phyloP scores from a whole-genome alignment of 2,113 vertebrate genomes.

The Pseudonaja textilis region DNA sequence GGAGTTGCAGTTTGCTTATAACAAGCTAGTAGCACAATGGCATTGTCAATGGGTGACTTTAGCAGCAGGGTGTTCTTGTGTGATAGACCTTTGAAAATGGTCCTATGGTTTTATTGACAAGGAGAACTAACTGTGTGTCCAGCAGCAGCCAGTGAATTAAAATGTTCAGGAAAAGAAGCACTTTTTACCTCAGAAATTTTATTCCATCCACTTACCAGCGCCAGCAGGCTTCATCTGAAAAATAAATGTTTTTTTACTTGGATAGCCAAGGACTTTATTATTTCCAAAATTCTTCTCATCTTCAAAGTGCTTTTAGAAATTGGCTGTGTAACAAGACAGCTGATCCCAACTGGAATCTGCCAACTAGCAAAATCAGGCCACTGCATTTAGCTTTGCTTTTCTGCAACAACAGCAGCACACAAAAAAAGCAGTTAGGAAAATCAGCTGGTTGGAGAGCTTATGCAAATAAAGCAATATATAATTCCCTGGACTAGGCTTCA shows the following conservation, averaged over 20 bases:
- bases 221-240: slow-evolving; percentile 60
- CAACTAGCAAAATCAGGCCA: slow-evolving; percentile 52
- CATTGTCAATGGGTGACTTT: background rate
- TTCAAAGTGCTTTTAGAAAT: slow-evolving; percentile 65
- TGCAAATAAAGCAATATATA: slow-evolving; percentile 30
- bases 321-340: slow-evolving; percentile 58
- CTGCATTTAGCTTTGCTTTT: slow-evolving; percentile 24
- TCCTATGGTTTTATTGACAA: background rate
- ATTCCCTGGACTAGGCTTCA: slow-evolving; percentile 33
- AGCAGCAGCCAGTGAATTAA: slow-evolving; percentile 49
- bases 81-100: background rate
- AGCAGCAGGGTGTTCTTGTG: background rate
- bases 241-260: slow-evolving; percentile 69
- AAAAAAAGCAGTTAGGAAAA: background rate
- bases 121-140: slow-evolving; percentile 41
- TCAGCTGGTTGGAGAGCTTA: slow-evolving; percentile 26
- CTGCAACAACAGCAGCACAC: background rate
- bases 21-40: background rate
- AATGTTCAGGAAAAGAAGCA: slow-evolving; percentile 49
- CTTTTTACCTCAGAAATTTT: slow-evolving; percentile 60
- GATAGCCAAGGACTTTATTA: slow-evolving; percentile 59
- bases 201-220: slow-evolving; percentile 25
- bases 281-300: slow-evolving; percentile 62
- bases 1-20: background rate
- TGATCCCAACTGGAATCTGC: slow-evolving; percentile 56